Evolutionary conservation across 2,888 invertebrate species (phyloP).

Genomic region (Eristalinus aeneus): DNA sequence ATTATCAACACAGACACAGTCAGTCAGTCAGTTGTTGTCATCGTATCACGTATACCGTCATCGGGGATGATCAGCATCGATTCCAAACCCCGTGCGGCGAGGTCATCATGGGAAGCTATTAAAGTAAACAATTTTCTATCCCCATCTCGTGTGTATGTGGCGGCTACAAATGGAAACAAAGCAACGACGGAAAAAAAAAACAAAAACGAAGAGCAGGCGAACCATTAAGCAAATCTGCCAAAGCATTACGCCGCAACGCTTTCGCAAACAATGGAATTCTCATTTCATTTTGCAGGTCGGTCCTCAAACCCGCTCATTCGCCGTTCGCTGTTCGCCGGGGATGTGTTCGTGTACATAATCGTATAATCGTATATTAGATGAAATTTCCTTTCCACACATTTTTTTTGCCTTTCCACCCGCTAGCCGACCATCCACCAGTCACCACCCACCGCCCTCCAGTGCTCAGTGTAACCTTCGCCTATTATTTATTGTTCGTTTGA

Average conservation of each 20-base stretch:
- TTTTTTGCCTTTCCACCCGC: slow-evolving; percentile 5
- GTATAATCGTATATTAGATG: slow-evolving; percentile 60
- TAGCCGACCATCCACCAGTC: neutral
- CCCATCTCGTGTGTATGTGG: slow-evolving; percentile 27
- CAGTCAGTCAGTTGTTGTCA: slow-evolving; percentile 12
- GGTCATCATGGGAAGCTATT: slow-evolving; percentile 63
- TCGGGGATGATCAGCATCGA: neutral
- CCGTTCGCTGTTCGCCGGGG: neutral
- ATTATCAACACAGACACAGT: neutral
- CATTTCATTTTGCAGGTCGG: slow-evolving; percentile 51
- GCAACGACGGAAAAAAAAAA: neutral
- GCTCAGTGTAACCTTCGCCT: slow-evolving; percentile 34
- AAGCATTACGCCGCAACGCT: slow-evolving; percentile 70
- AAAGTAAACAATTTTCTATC: slow-evolving; percentile 69
- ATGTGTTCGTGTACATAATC: slow-evolving; percentile 35
- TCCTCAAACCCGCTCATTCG: slow-evolving; percentile 15
- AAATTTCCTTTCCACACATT: slow-evolving; percentile 17
- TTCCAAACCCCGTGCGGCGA: neutral
- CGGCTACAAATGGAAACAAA: slow-evolving; percentile 50
- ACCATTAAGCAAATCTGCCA: slow-evolving; percentile 69
- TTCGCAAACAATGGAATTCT: slow-evolving; percentile 64
- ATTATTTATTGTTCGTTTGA: slow-evolving; percentile 63
- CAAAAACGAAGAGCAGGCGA: slow-evolving; percentile 25
- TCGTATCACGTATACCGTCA: slow-evolving; percentile 8
- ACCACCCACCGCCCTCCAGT: neutral